Evolutionary conservation across 2,113 vertebrate genomes (phyloP).

Genomic region (Podocnemis expansa): DNA sequence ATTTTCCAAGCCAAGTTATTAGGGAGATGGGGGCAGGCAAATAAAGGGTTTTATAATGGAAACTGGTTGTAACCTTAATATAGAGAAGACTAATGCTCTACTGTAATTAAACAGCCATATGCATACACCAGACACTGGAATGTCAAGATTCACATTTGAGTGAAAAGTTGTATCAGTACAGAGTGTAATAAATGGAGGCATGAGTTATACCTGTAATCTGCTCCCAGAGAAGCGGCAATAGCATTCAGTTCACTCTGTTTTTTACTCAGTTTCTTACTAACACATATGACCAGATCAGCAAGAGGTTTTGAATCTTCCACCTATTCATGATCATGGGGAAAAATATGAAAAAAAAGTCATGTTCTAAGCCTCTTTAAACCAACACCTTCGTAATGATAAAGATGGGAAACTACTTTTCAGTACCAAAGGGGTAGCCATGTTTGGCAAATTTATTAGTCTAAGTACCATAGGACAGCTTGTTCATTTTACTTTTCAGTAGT

Average conservation of each 20-base stretch:
- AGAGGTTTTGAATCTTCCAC: slow-evolving; percentile 80
- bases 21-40: neutral
- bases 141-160: neutral
- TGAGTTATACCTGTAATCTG: slow-evolving; percentile 89
- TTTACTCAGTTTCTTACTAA: slow-evolving; percentile 94
- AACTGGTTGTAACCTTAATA: neutral
- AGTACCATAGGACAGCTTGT: no score
- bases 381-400: neutral
- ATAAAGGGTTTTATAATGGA: neutral
- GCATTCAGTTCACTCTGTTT: slow-evolving; percentile 92
- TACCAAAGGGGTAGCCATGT: no score
- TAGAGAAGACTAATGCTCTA: neutral
- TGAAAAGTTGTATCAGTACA: neutral
- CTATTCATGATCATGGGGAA: slow-evolving; percentile 24
- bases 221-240: slow-evolving; percentile 91
- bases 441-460: no score
- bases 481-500: neutral
- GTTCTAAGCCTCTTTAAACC: neutral
- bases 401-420: neutral
- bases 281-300: slow-evolving; percentile 85
- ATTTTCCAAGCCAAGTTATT: neutral
- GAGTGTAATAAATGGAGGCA: neutral
- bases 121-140: neutral
- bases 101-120: neutral
- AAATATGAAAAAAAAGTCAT: neutral